Base-by-base conservation (phyloP, 2,797 vertebrate genomes). In the Lagocephalus sceleratus region DNA sequence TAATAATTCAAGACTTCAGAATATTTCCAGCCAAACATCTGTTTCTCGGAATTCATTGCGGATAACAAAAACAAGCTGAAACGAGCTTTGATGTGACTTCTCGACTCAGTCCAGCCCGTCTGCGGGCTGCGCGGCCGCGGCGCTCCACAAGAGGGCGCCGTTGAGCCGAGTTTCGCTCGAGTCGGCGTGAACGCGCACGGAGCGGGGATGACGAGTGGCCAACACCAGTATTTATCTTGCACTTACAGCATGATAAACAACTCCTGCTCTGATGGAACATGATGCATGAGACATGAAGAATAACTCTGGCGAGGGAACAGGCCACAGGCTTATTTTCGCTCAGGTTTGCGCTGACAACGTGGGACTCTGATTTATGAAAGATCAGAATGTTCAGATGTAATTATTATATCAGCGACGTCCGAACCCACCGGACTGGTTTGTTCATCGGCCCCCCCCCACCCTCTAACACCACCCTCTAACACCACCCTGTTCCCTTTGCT, bases 111-210 rank as follows among this genome's bases (percentile, higher is more conserved):
- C 51, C 40, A 19, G 35, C 6, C 38, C 58, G 26, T 29, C 38
- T 17, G 39, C 50, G 51, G 22, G 53, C 57, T 60, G 17, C 20
- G 32, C 19, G 71, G 55, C 47, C 23, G 15, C 9, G 35, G 15
- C 35, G 6, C 2, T 60, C 76, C 83, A 70, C 73, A 71, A 83
- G 88, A 81, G 81, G 88, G 85, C 50, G 32, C 54, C 54, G 25
- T 88, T 75, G 62, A 77, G 17, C 68, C 76, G 5, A 20, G 19
- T 44, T 20, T 20, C 1, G 2, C 15, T 1, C 1, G 39, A 17
- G 15, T 16, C 17, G 39, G 16, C 39, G 4, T 7, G 16, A 3
- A 39, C 38, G 16, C 5, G 15, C 12, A 40, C 16, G 17, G 39
- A 40, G 5, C n/a, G 17, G 5, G n/a, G 17, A 17, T 45, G n/a